Evolutionary conservation across 2,113 vertebrate genomes (phyloP).

Genomic region (Eclectus roratus): DNA sequence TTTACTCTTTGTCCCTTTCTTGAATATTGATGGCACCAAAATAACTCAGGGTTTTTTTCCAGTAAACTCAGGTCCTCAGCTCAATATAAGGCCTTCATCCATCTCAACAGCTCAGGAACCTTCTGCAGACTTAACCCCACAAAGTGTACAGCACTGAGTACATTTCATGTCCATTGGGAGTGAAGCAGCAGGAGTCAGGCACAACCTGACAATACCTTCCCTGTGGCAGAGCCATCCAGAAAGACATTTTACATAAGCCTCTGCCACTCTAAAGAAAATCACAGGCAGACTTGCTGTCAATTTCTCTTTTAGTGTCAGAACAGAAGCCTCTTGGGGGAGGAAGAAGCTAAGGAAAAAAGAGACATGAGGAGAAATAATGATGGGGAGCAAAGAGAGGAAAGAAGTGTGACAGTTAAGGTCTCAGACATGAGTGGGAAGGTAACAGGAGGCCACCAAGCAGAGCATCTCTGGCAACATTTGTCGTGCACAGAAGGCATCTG

Average conservation of each 20-base stretch:
- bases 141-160: background rate
- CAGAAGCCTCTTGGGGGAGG: background rate
- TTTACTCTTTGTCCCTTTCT: background rate
- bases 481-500: background rate
- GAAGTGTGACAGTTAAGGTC: background rate
- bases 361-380: background rate
- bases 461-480: background rate
- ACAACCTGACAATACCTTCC: background rate
- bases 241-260: background rate
- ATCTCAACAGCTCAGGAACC: background rate
- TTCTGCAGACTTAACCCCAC: background rate
- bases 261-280: background rate
- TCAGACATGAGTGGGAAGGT: background rate
- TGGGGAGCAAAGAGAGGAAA: background rate
- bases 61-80: background rate
- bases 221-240: background rate
- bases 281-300: background rate
- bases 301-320: background rate
- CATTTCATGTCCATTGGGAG: background rate
- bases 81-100: background rate
- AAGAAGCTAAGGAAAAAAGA: background rate
- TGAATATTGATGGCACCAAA: background rate
- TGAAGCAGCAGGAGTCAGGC: background rate
- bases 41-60: background rate
- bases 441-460: background rate